phyloP scores from a whole-genome alignment of 2,797 vertebrate genomes.

The Triplophysa yarkandensis region DNA sequence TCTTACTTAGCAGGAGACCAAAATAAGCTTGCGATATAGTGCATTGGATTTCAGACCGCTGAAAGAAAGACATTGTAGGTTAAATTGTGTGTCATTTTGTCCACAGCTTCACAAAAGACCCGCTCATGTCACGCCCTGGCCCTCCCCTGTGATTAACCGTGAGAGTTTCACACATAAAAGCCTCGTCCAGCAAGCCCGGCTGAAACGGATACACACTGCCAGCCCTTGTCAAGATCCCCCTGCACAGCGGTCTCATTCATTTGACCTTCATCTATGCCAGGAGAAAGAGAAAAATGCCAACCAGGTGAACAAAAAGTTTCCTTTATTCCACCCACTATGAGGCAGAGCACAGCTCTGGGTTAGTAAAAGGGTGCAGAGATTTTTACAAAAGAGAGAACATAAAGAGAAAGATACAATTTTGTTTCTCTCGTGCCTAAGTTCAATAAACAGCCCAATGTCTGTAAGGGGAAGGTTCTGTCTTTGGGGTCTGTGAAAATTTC shows the following conservation, averaged over 20 bases:
- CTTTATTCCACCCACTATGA: conserved; percentile 55
- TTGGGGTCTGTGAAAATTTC: conserved; percentile 42
- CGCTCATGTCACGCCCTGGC: conserved; percentile 24
- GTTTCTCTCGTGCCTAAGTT: conserved; percentile 8
- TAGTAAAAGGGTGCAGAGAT: conserved; percentile 12
- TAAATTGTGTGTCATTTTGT: conserved; percentile 33
- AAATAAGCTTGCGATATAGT: background rate
- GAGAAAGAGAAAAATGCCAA: conserved; percentile 55
- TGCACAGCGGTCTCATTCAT: conserved; percentile 55
- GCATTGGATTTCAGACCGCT: background rate
- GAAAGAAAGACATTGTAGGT: conserved; percentile 4
- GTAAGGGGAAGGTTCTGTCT: conserved; percentile 29
- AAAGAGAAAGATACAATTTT: background rate
- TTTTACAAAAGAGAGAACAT: conserved; percentile 3
- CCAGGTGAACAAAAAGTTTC: conserved; percentile 53
- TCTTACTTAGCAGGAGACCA: background rate
- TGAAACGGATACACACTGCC: conserved; percentile 49
- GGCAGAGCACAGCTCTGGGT: conserved; percentile 58
- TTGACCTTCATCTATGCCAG: conserved; percentile 58
- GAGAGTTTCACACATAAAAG: conserved; percentile 51
- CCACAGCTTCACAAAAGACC: conserved; percentile 34
- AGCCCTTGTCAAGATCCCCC: conserved; percentile 52
- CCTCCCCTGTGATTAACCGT: conserved; percentile 28
- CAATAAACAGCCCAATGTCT: conserved; percentile 16
- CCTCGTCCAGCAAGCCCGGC: conserved; percentile 44